These are phyloP conservation scores for Protodeltote pygarga DNA, from an alignment of 2,888 invertebrate species.

Conservation along the genomic window DNA sequence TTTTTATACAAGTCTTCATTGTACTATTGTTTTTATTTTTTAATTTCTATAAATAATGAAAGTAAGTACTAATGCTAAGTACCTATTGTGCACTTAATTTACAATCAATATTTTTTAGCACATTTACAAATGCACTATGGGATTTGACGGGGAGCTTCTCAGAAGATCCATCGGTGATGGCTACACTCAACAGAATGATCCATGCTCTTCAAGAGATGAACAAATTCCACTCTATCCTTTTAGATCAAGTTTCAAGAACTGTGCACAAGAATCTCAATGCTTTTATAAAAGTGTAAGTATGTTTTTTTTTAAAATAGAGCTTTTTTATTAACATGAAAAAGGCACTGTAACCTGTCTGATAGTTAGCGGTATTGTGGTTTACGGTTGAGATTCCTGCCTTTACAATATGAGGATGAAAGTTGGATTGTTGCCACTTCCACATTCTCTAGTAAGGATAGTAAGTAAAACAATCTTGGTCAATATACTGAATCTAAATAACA, in stretches of 20 bases:
- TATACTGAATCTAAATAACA: too few species aligned
- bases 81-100: not conserved
- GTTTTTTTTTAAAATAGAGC: not conserved
- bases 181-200: conserved; percentile 88
- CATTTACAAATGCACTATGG: conserved; percentile 95
- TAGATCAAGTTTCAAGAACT: conserved; percentile 97
- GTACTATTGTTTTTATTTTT: not conserved
- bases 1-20: not conserved
- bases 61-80: not conserved
- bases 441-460: too few species aligned
- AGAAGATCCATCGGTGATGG: conserved; percentile 93
- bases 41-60: not conserved
- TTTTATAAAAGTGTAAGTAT: conserved; percentile 94
- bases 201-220: conserved; percentile 96
- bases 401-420: too few species aligned
- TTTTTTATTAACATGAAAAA: not conserved
- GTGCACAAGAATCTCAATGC: conserved; percentile 95
- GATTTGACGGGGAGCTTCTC: conserved; percentile 96
- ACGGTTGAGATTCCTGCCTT: too few species aligned
- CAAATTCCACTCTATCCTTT: conserved; percentile 95
- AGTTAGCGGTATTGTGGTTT: too few species aligned
- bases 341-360: too few species aligned
- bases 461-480: too few species aligned
- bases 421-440: too few species aligned
- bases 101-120: conserved; percentile 79